Percentiles rank a stretch among this genome's conserved stretches.
Conservation (phyloP, 2,888 invertebrate species). For the Heliconius ismenius region DNA sequence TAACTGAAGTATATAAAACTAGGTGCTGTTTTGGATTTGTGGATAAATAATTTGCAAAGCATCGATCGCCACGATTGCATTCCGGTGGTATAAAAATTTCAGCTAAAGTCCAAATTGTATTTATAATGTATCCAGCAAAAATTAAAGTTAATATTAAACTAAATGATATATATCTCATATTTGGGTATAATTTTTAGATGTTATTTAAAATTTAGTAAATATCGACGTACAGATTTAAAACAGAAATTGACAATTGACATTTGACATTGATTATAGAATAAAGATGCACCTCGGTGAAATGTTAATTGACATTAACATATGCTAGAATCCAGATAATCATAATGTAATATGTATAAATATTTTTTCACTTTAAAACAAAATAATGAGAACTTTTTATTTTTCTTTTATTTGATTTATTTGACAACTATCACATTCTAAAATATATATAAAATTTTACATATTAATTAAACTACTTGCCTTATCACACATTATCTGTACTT, state of each 20-base stretch:
- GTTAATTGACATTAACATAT: not conserved
- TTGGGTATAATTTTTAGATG: conserved; percentile 34
- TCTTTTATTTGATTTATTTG: not conserved
- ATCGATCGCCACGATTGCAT: conserved; percentile 84
- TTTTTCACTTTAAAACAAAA: not conserved
- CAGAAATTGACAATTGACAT: not conserved
- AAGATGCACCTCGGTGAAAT: not conserved
- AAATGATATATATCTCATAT: conserved; percentile 81
- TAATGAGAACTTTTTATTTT: not conserved
- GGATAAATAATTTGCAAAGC: conserved; percentile 86
- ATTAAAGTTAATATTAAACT: conserved; percentile 83
- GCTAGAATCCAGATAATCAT: not conserved
- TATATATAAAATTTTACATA: not conserved
- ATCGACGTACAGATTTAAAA: not conserved
- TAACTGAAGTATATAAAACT: conserved; percentile 85
- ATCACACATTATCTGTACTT: conserved; percentile 17
- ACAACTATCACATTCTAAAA: not conserved
- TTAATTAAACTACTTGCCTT: not conserved
- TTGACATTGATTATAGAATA: conserved; percentile 8
- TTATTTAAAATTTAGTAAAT: conserved; percentile 13
- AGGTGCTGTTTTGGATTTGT: conserved; percentile 86
- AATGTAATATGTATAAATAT: not conserved
- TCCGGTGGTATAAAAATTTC: conserved; percentile 87
- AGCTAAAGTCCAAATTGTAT: conserved; percentile 89
- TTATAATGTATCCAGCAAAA: conserved; percentile 86